Percentiles rank a stretch among this genome's conserved stretches.
Evolutionary conservation across 1,140 invertebrate species (phyloP).

Genomic region (Pachyrhynchus sulphureomaculatus): DNA sequence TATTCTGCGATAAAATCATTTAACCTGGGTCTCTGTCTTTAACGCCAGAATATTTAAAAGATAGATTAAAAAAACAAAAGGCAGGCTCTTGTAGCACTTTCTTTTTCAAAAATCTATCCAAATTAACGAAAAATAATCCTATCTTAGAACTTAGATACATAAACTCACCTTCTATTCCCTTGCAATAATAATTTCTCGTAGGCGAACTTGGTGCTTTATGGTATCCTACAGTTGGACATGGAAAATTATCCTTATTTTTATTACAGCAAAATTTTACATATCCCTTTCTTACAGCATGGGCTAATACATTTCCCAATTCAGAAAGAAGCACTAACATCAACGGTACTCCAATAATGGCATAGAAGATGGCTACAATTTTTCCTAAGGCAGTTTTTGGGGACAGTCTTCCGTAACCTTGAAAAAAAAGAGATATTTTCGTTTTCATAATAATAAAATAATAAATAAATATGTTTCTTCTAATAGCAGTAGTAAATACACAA

Average conservation of each 20-base stretch:
- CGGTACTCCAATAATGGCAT: constrained; percentile 82
- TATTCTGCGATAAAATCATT: too few relatives aligned
- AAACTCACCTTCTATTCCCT: constrained; percentile 42
- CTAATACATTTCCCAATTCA: constrained; percentile 79
- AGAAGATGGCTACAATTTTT: constrained; percentile 82
- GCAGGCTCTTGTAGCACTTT: too few relatives aligned
- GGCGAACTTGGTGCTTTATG: constrained; percentile 49
- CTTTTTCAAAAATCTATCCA: too few relatives aligned
- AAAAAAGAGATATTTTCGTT: background rate
- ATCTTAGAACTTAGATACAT: too few relatives aligned
- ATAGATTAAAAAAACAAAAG: too few relatives aligned
- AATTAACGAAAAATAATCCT: too few relatives aligned
- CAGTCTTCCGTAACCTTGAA: constrained; percentile 76
- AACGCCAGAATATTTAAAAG: too few relatives aligned
- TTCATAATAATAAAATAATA: background rate
- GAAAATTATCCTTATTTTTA: constrained; percentile 36
- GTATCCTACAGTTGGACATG: constrained; percentile 43
- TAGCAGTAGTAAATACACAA: too few relatives aligned
- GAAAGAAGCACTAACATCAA: constrained; percentile 84
- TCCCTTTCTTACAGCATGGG: constrained; percentile 68
- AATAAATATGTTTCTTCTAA: too few relatives aligned
- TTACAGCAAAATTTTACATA: constrained; percentile 69
- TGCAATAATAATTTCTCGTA: constrained; percentile 40
- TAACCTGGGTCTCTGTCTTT: too few relatives aligned
- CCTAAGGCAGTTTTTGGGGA: constrained; percentile 75